Evolutionary conservation across 2,888 invertebrate genomes (phyloP).

Genomic region (Diplazon laetatorius): DNA sequence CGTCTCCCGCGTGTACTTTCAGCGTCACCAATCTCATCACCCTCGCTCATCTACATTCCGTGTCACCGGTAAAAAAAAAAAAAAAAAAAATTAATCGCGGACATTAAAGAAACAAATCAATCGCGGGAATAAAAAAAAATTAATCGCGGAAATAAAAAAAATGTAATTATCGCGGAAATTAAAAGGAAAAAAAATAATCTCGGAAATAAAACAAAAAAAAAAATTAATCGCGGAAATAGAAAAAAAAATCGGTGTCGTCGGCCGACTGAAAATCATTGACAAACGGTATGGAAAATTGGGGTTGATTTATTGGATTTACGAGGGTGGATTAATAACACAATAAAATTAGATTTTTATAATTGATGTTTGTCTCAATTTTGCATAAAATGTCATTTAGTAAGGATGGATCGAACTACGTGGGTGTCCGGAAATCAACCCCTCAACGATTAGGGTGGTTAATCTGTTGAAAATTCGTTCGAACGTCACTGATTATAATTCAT

Average conservation of each 20-base stretch:
- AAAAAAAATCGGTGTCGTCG: background rate
- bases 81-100: background rate
- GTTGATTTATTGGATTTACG: background rate
- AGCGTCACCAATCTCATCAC: background rate
- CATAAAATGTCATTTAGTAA: background rate
- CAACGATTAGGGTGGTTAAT: conserved; percentile 15
- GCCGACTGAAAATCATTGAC: background rate
- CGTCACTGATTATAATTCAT: background rate
- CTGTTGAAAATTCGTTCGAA: conserved; percentile 23
- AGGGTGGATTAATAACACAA: conserved; percentile 6
- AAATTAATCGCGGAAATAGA: background rate
- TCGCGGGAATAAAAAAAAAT: background rate
- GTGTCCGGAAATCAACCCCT: conserved; percentile 34
- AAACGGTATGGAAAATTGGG: background rate
- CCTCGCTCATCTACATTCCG: too few species aligned
- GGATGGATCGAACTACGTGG: conserved; percentile 27
- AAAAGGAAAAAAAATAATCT: background rate
- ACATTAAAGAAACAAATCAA: too few species aligned
- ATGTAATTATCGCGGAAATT: background rate
- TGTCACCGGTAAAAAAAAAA: too few species aligned
- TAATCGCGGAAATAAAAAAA: too few species aligned
- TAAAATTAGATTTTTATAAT: background rate
- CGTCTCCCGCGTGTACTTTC: conserved; percentile 24
- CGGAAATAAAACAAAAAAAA: background rate
- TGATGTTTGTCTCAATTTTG: background rate